These are phyloP conservation scores for Actenoides lindsayi DNA, from an alignment of 2,113 vertebrate genomes.

Conservation along the genomic window DNA sequence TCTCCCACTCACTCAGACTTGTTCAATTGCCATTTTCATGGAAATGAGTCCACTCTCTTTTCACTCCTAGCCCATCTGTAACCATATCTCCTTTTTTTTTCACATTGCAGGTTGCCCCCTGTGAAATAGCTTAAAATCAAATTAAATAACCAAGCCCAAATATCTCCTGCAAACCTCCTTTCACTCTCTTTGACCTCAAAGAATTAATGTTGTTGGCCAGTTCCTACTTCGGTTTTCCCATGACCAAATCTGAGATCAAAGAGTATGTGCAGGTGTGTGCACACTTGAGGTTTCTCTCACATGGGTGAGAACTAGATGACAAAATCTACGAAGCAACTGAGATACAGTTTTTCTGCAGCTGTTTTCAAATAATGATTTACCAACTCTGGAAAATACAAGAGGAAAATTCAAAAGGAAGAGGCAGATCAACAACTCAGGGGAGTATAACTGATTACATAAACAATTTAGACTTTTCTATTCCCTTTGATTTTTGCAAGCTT, in stretches of 20 bases:
- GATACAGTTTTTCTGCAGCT: not conserved
- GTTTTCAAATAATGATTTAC: slow-evolving; percentile 8
- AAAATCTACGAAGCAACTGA: not conserved
- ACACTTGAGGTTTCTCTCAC: not conserved
- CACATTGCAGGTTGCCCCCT: not conserved
- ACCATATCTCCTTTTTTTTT: not conserved
- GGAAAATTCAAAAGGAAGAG: not conserved
- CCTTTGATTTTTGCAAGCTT: slow-evolving; percentile 58
- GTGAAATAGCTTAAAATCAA: not conserved
- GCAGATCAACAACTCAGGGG: not conserved
- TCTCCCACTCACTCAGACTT: not conserved
- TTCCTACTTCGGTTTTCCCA: not conserved
- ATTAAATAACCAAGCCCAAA: not conserved
- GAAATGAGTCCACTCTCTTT: not conserved
- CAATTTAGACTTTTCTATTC: slow-evolving; percentile 58
- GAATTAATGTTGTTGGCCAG: not conserved
- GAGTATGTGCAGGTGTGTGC: not conserved
- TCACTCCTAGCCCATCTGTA: not conserved
- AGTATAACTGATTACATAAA: slow-evolving; percentile 62
- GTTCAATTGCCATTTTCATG: not conserved
- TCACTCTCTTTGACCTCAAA: not conserved
- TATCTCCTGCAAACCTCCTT: not conserved
- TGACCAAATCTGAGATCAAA: not conserved
- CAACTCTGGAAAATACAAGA: not conserved
- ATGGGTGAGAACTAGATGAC: not conserved